Evolutionary conservation across 2,797 vertebrate genomes (phyloP), one percentile per base, ranked within the genome.

Genomic region (Holocentrus rufus): DNA sequence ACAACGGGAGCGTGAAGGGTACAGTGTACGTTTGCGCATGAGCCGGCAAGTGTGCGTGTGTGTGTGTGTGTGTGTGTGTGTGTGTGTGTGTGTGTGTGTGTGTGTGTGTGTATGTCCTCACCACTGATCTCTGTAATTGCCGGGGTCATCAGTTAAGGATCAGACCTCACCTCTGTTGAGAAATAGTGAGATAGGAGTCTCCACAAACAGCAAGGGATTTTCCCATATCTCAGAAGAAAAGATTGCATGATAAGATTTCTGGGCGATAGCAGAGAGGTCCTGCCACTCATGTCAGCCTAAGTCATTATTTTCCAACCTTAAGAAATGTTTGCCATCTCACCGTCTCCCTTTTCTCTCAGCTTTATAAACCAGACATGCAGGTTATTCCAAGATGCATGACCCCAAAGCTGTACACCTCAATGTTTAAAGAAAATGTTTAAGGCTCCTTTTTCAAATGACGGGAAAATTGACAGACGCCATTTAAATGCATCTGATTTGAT

Each of bases 81-180:
- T 74, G 57, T 70, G 18, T 64, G 47, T 72, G 42, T 74, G 15
- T 54, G 22, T 27, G 13, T 46, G 52, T 22, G 42, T 20, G 67
- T 47, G 36, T 74, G 53, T 65, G 73, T 77, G 74, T 72, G 42
- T 74, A 55, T 49, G 61, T 72, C 66, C 55, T 53, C 55, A 15
- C 70, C 2, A 15, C 72, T 84, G 52, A 1, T 77, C 74, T 80
- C 52, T 49, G 57, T 84, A 81, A 88, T 74, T 65, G 73, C 62
- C 44, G 31, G 77, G 88, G 90, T 93, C 85, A 92, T 87, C 90
- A 89, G 86, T 91, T 88, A 82, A 89, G 76, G 70, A 82, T 85
- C 79, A 72, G 73, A 73, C 74, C 53, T 89, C 84, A 86, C 87
- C 88, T 86, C 76, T 80, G 62, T 89, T 91, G 82, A 80, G 87